A percentile compares a stretch with the other conserved stretches of the same genome.
Conservation (phyloP, 37 sponge, comb jelly and placozoan genomes). For the Corticium candelabrum region DNA sequence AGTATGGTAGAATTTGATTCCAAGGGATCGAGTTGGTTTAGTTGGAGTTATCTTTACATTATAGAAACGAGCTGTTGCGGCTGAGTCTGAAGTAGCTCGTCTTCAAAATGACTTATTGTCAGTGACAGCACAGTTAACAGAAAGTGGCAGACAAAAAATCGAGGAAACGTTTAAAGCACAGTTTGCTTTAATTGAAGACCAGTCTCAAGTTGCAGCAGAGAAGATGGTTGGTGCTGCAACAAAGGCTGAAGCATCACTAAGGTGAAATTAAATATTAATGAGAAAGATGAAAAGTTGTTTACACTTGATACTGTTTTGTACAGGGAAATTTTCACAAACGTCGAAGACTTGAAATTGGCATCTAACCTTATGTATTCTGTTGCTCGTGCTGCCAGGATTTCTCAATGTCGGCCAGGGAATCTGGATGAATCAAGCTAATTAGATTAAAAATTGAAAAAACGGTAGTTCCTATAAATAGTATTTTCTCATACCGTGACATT, state of each 20-base stretch:
- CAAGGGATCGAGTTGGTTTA: not conserved
- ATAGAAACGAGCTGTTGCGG: not conserved
- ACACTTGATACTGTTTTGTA: too few species aligned
- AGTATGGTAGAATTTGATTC: conserved; percentile 13
- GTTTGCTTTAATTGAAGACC: not conserved
- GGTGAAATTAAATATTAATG: too few species aligned
- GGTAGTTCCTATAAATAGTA: too few species aligned
- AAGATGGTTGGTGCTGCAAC: not conserved
- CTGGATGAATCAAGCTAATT: too few species aligned
- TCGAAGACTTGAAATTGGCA: not conserved
- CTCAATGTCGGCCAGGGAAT: too few species aligned
- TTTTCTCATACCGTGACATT: too few species aligned
- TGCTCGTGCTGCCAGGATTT: not conserved
- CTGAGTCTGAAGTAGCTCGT: not conserved
- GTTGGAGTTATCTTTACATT: too few species aligned
- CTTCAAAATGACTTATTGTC: not conserved
- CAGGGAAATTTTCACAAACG: not conserved
- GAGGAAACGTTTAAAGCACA: not conserved
- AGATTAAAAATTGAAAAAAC: too few species aligned
- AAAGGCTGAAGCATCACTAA: not conserved
- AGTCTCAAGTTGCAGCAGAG: not conserved
- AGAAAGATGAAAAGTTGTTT: too few species aligned
- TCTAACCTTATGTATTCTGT: not conserved
- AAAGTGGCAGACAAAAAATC: not conserved
- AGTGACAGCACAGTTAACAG: not conserved